Base-by-base conservation (phyloP, 2,113 vertebrate genomes). In the Tonatia bakeri region DNA sequence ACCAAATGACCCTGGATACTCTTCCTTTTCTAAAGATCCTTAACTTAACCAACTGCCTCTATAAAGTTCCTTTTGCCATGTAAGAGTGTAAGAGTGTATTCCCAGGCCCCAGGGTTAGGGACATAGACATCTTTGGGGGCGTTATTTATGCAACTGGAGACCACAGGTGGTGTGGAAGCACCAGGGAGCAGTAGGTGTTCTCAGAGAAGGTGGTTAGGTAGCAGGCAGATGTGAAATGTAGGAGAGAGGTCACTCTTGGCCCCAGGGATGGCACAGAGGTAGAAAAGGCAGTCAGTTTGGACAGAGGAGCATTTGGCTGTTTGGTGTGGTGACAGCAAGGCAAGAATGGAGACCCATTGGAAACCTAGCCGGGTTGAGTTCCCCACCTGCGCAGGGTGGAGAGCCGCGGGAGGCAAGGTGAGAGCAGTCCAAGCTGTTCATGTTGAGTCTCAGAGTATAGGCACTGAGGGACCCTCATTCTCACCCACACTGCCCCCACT, bases 361-460 rank as follows among this genome's bases (percentile, higher is more conserved):
- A 64, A 72, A 31, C 50, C 6, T 11, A 28, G 13, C 12, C 1
- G 9, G 13, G 24, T 8, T 26, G 3, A 26, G 7, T 3, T 76
- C n/a, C 47, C 22, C 50, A 33, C 26, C 7, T 24, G 69, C 5
- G 3, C 13, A 8, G 20, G 19, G 15, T n/a, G 28, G 26, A 17
- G 45, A 4, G 1, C 45, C 3, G 1, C 4, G 0, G 9, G 17
- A 43, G 16, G 13, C 43, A 12, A 31, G 43, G 54, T 10, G 14
- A 4, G 0, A 40, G 5, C 33, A 20, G 81, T 17, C 47, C 3
- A 47, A 75, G 45, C 24, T 64, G 10, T 26, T 65, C 47, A 56
- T 52, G 19, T 26, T 5, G 14, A 9, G 54, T 28, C 50, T 87
- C 26, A 2, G 40, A 77, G n/a, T 22, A 13, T 4, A 89, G 93